Evolutionary conservation across 1,140 invertebrate species (phyloP), one percentile per base, ranked within the genome.

Genomic region (Drosophila nikananu): DNA sequence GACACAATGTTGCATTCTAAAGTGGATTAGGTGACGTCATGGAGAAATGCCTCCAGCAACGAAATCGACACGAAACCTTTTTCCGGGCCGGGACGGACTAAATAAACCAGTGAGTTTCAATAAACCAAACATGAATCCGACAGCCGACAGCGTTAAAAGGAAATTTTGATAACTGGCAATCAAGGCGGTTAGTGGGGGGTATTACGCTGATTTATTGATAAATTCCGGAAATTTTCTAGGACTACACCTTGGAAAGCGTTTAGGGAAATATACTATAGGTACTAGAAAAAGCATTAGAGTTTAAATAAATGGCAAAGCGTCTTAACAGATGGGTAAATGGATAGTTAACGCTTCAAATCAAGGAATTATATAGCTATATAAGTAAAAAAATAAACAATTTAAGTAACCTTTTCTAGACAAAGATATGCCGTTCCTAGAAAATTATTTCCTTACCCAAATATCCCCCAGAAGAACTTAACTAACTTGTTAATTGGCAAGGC

Each of bases 1-100:
- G 30, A 66, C 80, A 86, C 78, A 83, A 73, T 87, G 67, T 81
- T 84, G 81, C 77, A 84, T 77, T 84, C 70, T 72, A 80, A 83
- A 89, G 81, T 83, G 77, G 81, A 89, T 83, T 77, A 87, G 83
- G 72, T 87, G 83, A 87, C 83, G 74, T 87, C 83, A 87, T 83
- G 77, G 84, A 75, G 80, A 78, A 83, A 78, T 87, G 68, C 82
- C 77, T 74, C 39, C 49, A 77, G 68, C 66, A 37, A 58, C 61
- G 65, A 82, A 83, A 81, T 80, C 71, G 49, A 77, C 72, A 35
- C 71, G 59, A 66, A 74, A 63, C 59, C 27, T 25, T 51, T 46
- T 54, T 65, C 59, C 54, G 21, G 54, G 5, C 49, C n/a, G 12
- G n/a, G 12, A 10, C 15, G 32, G n/a, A 39, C 71, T 59, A 52